A percentile compares a stretch with the other conserved stretches of the same genome.
Evolutionary conservation across 2,113 vertebrate species (phyloP).

Genomic region (Tretioscincus oriximinensis): DNA sequence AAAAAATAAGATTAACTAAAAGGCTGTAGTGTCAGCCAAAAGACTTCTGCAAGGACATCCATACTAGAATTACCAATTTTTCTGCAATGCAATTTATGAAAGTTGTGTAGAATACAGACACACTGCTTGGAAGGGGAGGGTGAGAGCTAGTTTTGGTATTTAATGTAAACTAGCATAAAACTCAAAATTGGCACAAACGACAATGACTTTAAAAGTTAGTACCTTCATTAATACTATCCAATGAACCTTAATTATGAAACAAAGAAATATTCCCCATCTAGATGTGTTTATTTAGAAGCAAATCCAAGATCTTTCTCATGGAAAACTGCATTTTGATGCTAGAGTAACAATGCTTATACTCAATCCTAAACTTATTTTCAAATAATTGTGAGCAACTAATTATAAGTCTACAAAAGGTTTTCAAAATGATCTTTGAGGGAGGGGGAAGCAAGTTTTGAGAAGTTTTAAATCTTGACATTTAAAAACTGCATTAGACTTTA

Average conservation of each 20-base stretch:
- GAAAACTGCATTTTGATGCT: neutral
- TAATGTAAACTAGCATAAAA: neutral
- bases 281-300: neutral
- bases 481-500: neutral
- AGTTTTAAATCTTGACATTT: neutral
- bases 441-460: neutral
- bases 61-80: neutral
- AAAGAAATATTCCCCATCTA: neutral
- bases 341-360: neutral
- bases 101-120: neutral
- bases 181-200: neutral
- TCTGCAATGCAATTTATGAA: neutral
- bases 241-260: neutral
- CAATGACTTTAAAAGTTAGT: neutral
- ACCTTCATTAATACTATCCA: neutral
- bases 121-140: too few species aligned
- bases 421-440: neutral
- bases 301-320: neutral
- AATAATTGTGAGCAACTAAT: neutral
- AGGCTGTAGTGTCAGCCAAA: neutral
- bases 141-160: neutral
- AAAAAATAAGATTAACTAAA: neutral
- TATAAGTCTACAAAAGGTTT: neutral
- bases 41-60: neutral
- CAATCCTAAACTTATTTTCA: neutral